Conservation (phyloP, 2,797 vertebrate species). For the Sebastes reedi region DNA sequence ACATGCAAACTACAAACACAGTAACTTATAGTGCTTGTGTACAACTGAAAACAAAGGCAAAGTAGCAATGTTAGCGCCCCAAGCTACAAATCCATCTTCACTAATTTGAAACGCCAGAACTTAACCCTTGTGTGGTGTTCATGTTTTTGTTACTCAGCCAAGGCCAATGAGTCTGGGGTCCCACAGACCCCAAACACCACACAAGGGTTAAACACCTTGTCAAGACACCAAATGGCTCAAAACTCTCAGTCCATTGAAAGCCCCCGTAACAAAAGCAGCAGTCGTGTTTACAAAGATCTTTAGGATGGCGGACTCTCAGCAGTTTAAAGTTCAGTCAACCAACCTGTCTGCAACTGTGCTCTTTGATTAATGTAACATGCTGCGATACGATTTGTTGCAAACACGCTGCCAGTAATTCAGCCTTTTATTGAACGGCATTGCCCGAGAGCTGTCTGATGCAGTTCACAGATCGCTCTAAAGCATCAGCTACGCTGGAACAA, state of each 20-base stretch:
- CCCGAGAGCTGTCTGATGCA: not conserved
- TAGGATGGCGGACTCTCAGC: not conserved
- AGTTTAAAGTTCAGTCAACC: not conserved
- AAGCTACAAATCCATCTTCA: not conserved
- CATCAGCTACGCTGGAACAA: slow-evolving; percentile 23
- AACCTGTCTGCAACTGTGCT: not conserved
- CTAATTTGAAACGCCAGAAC: not conserved
- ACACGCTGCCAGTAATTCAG: slow-evolving; percentile 11
- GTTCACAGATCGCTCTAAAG: slow-evolving; percentile 26
- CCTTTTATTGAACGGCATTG: slow-evolving; percentile 3
- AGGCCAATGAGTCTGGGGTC: too few species aligned
- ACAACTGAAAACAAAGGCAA: not conserved
- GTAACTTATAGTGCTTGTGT: not conserved
- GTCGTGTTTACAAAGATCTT: not conserved
- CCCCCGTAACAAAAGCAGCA: not conserved
- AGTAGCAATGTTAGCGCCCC: not conserved
- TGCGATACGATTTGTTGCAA: slow-evolving; percentile 6
- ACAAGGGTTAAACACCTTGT: not conserved
- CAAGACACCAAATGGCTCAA: not conserved
- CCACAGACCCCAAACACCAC: too few species aligned
- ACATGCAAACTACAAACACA: not conserved
- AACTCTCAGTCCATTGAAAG: not conserved
- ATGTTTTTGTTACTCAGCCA: too few species aligned
- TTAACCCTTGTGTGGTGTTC: too few species aligned
- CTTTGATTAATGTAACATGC: slow-evolving; percentile 7